These are phyloP conservation scores for Hassar affinis DNA, from an alignment of 2,113 vertebrate genomes.

Conservation along the genomic window DNA sequence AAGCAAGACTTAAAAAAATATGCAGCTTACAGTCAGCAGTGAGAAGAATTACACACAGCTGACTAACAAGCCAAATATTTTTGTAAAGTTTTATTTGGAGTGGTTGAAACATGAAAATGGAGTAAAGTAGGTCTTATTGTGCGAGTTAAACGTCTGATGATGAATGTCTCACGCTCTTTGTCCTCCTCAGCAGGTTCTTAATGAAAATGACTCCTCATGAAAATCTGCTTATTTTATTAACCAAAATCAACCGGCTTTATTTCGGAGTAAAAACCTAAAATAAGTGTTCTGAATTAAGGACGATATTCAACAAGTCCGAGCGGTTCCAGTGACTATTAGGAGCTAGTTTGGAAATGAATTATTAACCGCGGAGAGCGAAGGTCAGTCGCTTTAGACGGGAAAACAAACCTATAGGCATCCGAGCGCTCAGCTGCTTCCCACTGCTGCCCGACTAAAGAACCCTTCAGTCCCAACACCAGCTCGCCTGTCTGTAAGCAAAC, in stretches of 20 bases:
- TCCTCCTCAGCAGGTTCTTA: not conserved
- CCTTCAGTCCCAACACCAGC: not conserved
- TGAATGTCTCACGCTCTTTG: not conserved
- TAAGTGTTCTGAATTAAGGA: not conserved
- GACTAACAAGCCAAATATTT: not conserved
- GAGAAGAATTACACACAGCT: not conserved
- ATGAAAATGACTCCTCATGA: not conserved
- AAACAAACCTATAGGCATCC: not conserved
- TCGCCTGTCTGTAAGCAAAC: not conserved
- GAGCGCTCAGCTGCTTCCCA: not conserved
- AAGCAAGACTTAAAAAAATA: not conserved
- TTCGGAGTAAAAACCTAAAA: not conserved
- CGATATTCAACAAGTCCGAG: not conserved
- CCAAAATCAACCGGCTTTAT: not conserved
- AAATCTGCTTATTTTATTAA: not conserved
- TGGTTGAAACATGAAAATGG: too few relatives aligned
- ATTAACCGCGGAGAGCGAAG: conserved; percentile 44
- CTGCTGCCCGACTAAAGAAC: not conserved
- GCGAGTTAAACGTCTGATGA: not conserved
- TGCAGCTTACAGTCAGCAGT: not conserved
- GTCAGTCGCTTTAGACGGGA: conserved; percentile 2
- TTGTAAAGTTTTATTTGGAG: not conserved
- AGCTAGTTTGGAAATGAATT: conserved; percentile 23
- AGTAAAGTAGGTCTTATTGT: not conserved
- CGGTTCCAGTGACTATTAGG: not conserved